Percentiles rank a stretch among this genome's conserved stretches.
phyloP scores from a whole-genome alignment of 2,888 invertebrate species.

The Tetrapedia diversipes region DNA sequence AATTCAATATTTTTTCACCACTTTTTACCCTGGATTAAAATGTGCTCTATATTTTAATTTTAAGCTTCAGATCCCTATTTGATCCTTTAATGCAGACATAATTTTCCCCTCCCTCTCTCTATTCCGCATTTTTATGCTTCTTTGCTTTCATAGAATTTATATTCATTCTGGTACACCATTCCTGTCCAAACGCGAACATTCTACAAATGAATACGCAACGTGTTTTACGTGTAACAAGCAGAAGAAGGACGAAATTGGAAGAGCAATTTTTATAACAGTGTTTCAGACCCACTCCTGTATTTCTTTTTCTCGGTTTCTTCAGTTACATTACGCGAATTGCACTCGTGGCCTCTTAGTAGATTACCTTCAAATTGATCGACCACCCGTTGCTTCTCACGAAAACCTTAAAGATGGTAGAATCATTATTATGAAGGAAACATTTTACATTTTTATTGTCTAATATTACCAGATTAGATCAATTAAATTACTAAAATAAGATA shows the following conservation, averaged over 20 bases:
- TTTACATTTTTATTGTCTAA: too few relatives aligned
- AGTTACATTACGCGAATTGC: constrained; percentile 53
- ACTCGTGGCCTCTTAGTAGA: constrained; percentile 44
- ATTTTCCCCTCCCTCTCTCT: neutral
- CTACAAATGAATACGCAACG: constrained; percentile 5
- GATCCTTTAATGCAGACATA: neutral
- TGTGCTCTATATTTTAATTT: neutral
- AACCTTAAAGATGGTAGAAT: constrained; percentile 19
- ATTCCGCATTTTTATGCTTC: neutral
- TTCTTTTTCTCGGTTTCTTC: constrained; percentile 41
- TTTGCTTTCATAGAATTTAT: neutral
- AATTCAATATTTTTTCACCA: neutral
- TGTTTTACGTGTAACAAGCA: constrained; percentile 35
- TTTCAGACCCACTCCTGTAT: constrained; percentile 46
- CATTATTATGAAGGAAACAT: neutral
- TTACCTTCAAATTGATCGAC: constrained; percentile 34
- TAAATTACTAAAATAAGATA: too few relatives aligned
- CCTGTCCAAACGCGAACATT: neutral
- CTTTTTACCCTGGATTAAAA: neutral
- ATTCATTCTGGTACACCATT: neutral
- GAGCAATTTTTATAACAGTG: constrained; percentile 49
- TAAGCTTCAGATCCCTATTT: neutral
- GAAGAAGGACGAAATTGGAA: constrained; percentile 31
- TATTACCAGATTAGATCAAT: neutral
- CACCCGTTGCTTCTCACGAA: constrained; percentile 1